These are phyloP conservation scores for Eonycteris spelaea DNA, from an alignment of 2,113 vertebrate genomes.

Conservation along the genomic window DNA sequence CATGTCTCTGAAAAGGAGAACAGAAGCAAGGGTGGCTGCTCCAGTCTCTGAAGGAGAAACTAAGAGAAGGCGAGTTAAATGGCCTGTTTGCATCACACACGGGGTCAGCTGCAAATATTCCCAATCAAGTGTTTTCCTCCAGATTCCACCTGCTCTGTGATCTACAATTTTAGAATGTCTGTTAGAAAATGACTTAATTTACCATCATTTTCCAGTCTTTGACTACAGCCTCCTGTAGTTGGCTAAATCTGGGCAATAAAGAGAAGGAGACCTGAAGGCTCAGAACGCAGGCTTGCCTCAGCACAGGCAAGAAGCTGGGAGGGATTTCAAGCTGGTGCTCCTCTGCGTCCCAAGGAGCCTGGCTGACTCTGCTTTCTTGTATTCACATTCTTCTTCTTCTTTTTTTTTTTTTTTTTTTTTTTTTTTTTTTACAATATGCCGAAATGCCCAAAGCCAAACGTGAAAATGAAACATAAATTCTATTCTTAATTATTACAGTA, in stretches of 20 bases:
- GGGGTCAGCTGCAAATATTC: neutral
- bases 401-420: too few relatives aligned
- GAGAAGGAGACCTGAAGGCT: neutral
- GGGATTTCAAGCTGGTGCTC: neutral
- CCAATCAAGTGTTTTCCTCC: neutral
- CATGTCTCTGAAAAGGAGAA: neutral
- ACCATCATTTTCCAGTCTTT: neutral
- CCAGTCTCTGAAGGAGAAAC: neutral
- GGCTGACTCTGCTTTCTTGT: neutral
- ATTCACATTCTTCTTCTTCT: neutral
- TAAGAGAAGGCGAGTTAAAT: neutral
- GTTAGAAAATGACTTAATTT: neutral
- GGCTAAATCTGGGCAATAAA: neutral
- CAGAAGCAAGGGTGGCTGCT: neutral
- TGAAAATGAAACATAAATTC: neutral
- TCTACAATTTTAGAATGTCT: slow-evolving; percentile 1
- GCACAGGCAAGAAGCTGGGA: rapidly evolving
- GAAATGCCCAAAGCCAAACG: neutral
- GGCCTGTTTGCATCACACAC: neutral
- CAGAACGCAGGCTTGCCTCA: neutral
- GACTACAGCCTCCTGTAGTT: neutral
- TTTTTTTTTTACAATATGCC: neutral
- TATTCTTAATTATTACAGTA: neutral
- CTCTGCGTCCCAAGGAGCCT: neutral
- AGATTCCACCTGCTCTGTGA: neutral